phyloP scores from a whole-genome alignment of 2,797 vertebrate species.

The Oophaga sylvatica region DNA sequence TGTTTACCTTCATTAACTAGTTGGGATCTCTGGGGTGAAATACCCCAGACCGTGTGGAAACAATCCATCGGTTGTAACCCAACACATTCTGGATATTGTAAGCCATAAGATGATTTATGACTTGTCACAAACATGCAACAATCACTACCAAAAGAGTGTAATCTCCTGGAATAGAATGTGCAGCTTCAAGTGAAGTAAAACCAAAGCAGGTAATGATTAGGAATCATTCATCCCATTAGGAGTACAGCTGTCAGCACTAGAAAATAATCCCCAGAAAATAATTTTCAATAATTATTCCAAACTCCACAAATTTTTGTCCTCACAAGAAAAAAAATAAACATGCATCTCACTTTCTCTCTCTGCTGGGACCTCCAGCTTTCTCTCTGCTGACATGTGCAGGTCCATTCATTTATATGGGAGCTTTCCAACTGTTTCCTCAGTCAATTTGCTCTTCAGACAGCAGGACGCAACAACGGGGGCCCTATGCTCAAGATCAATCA shows the following conservation, averaged over 20 bases:
- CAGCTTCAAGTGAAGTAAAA: background rate
- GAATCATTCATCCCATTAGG: background rate
- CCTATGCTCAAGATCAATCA: too few species aligned
- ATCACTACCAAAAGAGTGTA: background rate
- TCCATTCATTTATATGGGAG: too few species aligned
- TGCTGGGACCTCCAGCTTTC: too few species aligned
- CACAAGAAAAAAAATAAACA: too few species aligned
- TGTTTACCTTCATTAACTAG: constrained; percentile 14
- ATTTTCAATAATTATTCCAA: too few species aligned
- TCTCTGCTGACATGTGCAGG: too few species aligned
- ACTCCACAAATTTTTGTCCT: too few species aligned
- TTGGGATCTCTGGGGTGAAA: background rate
- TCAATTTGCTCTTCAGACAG: too few species aligned
- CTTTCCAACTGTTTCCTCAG: too few species aligned
- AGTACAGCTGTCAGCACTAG: background rate
- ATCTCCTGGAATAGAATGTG: background rate
- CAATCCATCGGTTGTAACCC: background rate
- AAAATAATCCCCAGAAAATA: background rate
- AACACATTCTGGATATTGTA: background rate
- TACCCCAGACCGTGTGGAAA: background rate
- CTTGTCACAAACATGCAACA: background rate
- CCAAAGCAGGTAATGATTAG: background rate
- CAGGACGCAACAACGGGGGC: too few species aligned
- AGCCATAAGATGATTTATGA: background rate
- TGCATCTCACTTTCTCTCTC: too few species aligned